A percentile compares a stretch with the other conserved stretches of the same genome.
Evolutionary conservation across 2,888 invertebrate species (phyloP).

Genomic region (Noctua comes): DNA sequence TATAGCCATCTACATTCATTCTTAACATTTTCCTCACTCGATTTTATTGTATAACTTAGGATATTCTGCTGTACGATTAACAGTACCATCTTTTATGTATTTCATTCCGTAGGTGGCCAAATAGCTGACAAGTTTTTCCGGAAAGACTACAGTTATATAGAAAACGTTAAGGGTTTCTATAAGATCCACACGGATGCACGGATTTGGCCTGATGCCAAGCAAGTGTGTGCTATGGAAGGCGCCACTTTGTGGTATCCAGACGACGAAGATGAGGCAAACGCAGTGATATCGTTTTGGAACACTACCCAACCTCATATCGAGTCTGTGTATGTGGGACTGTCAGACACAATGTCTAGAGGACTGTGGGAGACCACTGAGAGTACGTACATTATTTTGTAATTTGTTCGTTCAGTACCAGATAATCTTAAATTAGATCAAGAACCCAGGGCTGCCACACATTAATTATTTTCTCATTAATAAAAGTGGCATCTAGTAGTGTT

Average conservation of each 20-base stretch:
- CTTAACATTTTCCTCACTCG: background rate
- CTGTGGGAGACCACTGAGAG: constrained; percentile 76
- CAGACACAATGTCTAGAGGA: constrained; percentile 70
- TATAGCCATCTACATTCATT: too few relatives aligned
- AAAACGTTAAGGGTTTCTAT: background rate
- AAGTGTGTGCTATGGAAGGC: constrained; percentile 12
- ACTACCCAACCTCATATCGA: fast-evolving
- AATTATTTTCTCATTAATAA: too few relatives aligned
- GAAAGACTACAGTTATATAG: constrained; percentile 17
- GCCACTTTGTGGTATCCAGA: constrained; percentile 21
- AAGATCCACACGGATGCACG: background rate
- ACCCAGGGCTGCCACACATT: too few relatives aligned
- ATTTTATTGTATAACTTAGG: background rate
- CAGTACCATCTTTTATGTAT: background rate
- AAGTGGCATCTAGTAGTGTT: too few relatives aligned
- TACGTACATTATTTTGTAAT: constrained; percentile 41
- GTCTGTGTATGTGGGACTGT: constrained; percentile 16
- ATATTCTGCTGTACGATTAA: background rate
- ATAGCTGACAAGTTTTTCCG: background rate
- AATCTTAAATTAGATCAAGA: too few relatives aligned
- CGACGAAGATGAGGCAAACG: background rate
- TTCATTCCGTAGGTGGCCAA: constrained; percentile 6
- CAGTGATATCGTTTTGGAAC: constrained; percentile 21
- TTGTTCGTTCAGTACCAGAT: background rate
- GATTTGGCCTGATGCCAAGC: constrained; percentile 16